These are phyloP conservation scores for Cactoblastis cactorum DNA, from an alignment of 2,888 invertebrate species.

Conservation along the genomic window DNA sequence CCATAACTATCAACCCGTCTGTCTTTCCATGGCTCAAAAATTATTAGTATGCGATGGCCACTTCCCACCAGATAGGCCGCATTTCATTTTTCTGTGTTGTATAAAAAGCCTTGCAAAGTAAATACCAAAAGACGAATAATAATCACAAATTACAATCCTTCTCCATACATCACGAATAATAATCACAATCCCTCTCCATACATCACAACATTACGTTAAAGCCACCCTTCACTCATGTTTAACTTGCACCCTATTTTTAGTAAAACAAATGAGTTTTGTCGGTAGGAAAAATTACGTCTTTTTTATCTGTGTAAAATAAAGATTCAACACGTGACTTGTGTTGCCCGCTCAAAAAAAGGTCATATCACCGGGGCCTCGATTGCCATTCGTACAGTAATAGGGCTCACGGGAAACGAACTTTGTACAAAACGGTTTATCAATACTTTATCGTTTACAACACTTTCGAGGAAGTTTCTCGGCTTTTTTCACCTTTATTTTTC, in stretches of 20 bases:
- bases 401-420: not conserved
- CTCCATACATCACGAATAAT: no score
- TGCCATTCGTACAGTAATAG: not conserved
- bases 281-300: not conserved
- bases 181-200: no score
- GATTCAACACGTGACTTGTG: not conserved
- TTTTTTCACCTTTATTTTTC: not conserved
- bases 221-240: no score
- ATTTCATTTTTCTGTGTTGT: no score
- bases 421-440: slow-evolving; percentile 1
- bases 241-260: not conserved
- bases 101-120: no score
- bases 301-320: not conserved
- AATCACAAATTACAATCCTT: no score
- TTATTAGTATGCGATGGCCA: no score
- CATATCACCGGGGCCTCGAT: not conserved
- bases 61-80: no score
- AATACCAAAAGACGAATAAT: no score
- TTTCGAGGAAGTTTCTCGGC: not conserved
- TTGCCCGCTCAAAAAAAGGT: not conserved
- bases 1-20: no score
- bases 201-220: no score
- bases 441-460: not conserved
- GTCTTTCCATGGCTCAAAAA: no score
- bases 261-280: not conserved